A percentile compares a stretch with the other conserved stretches of the same genome.
These are phyloP conservation scores for Pteruthius melanotis DNA, from an alignment of 2,113 vertebrate species.

Conservation along the genomic window DNA sequence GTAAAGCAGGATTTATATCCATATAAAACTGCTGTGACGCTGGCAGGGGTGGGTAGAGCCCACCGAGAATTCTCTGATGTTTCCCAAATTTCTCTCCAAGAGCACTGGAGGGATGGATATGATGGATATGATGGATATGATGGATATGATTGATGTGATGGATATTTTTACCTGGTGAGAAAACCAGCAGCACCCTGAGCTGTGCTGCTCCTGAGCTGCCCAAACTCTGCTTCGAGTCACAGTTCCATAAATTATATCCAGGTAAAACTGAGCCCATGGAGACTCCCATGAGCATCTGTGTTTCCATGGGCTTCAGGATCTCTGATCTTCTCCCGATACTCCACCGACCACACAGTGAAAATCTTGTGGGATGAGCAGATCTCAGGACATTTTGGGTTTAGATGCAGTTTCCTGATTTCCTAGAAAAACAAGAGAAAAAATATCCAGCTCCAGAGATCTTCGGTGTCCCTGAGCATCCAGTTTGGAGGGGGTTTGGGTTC, in stretches of 20 bases:
- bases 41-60: not conserved
- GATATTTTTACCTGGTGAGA: not conserved
- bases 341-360: not conserved
- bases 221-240: not conserved
- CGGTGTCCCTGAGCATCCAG: not conserved
- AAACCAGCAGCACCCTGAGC: not conserved
- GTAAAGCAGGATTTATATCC: not conserved
- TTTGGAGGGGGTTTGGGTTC: not conserved
- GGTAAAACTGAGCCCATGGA: not conserved
- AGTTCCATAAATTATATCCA: not conserved
- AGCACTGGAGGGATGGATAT: not conserved
- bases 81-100: not conserved
- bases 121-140: not conserved
- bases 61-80: not conserved
- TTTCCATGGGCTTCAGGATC: not conserved
- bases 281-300: not conserved
- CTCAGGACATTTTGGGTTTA: not conserved
- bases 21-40: not conserved
- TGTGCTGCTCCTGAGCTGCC: not conserved
- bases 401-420: not conserved
- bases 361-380: not conserved
- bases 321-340: not conserved
- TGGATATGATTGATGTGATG: not conserved
- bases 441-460: not conserved
- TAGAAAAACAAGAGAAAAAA: not conserved